A percentile compares a stretch with the other conserved stretches of the same genome.
These are phyloP conservation scores for Rhombomys opimus DNA, from an alignment of 2,113 vertebrate species.

Conservation along the genomic window DNA sequence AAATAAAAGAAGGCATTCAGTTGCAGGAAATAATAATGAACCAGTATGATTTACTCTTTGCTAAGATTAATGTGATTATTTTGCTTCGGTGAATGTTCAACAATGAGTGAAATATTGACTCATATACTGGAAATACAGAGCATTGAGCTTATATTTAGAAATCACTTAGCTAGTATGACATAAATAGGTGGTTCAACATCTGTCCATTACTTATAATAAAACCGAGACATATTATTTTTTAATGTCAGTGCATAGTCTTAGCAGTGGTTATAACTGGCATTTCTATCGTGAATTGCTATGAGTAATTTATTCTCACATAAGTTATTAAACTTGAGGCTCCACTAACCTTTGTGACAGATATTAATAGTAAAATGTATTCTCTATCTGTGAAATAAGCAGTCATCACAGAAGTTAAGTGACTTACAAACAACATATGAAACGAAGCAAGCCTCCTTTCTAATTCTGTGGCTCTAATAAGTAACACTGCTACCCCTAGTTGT, in stretches of 20 bases:
- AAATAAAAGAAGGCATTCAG: neutral
- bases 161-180: conserved; percentile 18
- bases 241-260: neutral
- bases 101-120: conserved; percentile 23
- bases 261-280: neutral
- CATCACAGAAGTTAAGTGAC: neutral
- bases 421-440: neutral
- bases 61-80: neutral
- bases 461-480: neutral
- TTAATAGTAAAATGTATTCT: neutral
- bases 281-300: neutral
- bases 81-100: conserved; percentile 9
- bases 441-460: neutral
- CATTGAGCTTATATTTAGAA: neutral
- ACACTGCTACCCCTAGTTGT: neutral
- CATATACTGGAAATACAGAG: neutral
- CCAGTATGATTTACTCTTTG: neutral
- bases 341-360: neutral
- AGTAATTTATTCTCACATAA: conserved; percentile 21
- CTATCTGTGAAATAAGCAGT: neutral
- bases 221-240: neutral
- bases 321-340: neutral
- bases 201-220: conserved; percentile 16
- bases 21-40: conserved; percentile 11
- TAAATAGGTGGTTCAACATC: neutral